These are phyloP conservation scores for Amphimedon queenslandica DNA, from an alignment of 37 sponge, comb jelly and placozoan species.

Conservation along the genomic window DNA sequence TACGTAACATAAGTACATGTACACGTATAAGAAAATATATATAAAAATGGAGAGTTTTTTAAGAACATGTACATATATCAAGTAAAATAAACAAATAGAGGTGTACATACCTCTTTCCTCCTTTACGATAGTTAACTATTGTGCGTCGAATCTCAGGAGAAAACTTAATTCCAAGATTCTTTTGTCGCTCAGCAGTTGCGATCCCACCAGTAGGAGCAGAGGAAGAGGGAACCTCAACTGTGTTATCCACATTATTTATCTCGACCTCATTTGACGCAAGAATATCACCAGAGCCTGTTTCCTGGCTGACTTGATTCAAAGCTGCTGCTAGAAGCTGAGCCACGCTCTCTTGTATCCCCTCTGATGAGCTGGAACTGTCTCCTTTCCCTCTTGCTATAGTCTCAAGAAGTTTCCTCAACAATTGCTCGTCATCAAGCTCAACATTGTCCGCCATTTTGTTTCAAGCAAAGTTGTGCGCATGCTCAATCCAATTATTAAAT, in stretches of 20 bases:
- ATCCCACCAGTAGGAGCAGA: too few species aligned
- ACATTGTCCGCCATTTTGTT: neutral
- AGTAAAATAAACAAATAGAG: too few species aligned
- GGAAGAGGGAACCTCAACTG: slow-evolving; percentile 30
- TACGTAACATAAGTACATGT: too few species aligned
- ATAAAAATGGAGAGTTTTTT: too few species aligned
- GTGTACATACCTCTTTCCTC: too few species aligned
- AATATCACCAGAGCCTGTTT: neutral
- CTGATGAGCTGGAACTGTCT: neutral
- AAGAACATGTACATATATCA: too few species aligned
- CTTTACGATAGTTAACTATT: slow-evolving; percentile 55
- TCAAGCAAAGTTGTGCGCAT: too few species aligned
- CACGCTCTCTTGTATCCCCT: too few species aligned
- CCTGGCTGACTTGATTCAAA: slow-evolving; percentile 33
- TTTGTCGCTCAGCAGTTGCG: too few species aligned
- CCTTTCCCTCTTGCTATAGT: neutral
- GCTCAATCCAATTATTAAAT: too few species aligned
- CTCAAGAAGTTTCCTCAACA: slow-evolving; percentile 21
- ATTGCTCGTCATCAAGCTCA: slow-evolving; percentile 2
- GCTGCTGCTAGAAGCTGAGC: slow-evolving; percentile 58
- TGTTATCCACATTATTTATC: slow-evolving; percentile 20
- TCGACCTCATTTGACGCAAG: too few species aligned
- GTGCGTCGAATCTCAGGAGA: slow-evolving; percentile 43
- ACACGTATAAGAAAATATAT: too few species aligned
- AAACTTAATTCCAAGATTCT: slow-evolving; percentile 44